These are phyloP conservation scores for Crotalus tigris DNA, from an alignment of 2,113 vertebrate genomes.

Conservation along the genomic window DNA sequence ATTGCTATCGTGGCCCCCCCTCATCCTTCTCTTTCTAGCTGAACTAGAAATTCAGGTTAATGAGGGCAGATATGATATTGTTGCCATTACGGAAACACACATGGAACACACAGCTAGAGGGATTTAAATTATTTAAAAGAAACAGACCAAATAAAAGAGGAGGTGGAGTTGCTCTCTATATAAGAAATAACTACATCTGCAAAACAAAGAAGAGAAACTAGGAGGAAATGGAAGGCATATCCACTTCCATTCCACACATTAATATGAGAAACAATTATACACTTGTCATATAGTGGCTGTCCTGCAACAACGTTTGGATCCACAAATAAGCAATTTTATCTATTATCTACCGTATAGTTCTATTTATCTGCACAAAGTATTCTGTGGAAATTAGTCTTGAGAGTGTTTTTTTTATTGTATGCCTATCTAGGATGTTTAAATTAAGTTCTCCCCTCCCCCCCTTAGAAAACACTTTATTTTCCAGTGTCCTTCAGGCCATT, in stretches of 20 bases:
- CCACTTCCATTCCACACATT: background rate
- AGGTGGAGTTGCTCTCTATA: too few relatives aligned
- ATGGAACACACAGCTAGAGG: too few relatives aligned
- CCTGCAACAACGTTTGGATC: background rate
- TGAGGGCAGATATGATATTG: too few relatives aligned
- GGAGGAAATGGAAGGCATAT: background rate
- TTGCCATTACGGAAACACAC: too few relatives aligned
- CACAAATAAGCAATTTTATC: background rate
- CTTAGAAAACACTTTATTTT: conserved; percentile 37
- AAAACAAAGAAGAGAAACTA: background rate
- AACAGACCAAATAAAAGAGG: too few relatives aligned
- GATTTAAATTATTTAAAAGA: too few relatives aligned
- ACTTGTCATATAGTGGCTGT: background rate
- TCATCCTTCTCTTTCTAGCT: too few relatives aligned
- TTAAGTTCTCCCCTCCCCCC: background rate
- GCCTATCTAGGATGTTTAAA: background rate
- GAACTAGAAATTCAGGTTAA: too few relatives aligned
- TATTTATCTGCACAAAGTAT: background rate
- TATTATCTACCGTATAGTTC: background rate
- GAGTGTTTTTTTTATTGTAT: conserved; percentile 4
- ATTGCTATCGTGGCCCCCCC: too few relatives aligned
- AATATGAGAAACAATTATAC: background rate
- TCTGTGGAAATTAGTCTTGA: background rate
- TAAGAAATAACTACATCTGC: too few relatives aligned
- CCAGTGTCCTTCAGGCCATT: conserved; percentile 15